These are phyloP conservation scores for Drosophila koepferae DNA, from an alignment of 2,888 invertebrate species.

Conservation along the genomic window DNA sequence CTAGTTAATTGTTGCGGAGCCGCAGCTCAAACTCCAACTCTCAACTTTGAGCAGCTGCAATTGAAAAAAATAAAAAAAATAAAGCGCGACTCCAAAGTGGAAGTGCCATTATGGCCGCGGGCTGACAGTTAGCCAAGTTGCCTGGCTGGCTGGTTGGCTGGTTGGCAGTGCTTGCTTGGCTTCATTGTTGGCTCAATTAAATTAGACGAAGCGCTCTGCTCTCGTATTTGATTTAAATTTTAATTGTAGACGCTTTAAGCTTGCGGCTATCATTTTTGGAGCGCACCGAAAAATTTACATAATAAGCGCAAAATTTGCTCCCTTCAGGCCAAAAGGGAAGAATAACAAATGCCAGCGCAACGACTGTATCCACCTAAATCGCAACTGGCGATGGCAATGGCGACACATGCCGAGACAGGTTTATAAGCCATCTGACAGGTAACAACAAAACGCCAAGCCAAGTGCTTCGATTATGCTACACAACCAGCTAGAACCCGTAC, in stretches of 20 bases:
- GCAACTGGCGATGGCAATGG: constrained; percentile 20
- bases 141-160: constrained; percentile 13
- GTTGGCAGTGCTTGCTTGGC: constrained; percentile 35
- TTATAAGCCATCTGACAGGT: constrained; percentile 66
- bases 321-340: constrained; percentile 27
- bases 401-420: constrained; percentile 71
- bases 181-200: constrained; percentile 75
- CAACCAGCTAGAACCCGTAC: constrained; percentile 3
- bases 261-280: constrained; percentile 65
- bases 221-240: constrained; percentile 74
- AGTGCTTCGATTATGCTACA: constrained; percentile 73
- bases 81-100: constrained; percentile 34
- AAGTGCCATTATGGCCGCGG: constrained; percentile 62
- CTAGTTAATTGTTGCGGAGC: constrained; percentile 71
- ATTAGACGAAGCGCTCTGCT: constrained; percentile 50
- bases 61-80: constrained; percentile 20
- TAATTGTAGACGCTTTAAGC: constrained; percentile 70
- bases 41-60: constrained; percentile 9
- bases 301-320: constrained; percentile 71
- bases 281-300: constrained; percentile 65
- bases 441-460: constrained; percentile 57
- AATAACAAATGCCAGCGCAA: constrained; percentile 4
- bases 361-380: constrained; percentile 6
- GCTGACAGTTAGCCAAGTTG: constrained; percentile 54
- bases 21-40: constrained; percentile 23